phyloP scores from a whole-genome alignment of 2,113 vertebrate species.

The Megaceryle torquata region DNA sequence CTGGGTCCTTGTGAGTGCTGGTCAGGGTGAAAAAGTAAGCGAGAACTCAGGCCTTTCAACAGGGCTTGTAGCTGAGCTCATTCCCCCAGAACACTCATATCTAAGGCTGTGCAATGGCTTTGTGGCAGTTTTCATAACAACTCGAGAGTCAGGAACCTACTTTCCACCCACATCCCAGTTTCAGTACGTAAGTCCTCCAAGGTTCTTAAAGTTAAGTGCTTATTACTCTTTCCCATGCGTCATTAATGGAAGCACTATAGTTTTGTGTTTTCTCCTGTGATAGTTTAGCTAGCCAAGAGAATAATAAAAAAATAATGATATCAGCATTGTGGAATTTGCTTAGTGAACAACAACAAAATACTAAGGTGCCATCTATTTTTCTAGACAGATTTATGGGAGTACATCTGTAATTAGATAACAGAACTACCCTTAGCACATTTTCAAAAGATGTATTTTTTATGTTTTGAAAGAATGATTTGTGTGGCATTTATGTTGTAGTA shows the following conservation, averaged over 20 bases:
- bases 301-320: background rate
- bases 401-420: background rate
- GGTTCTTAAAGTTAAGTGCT: background rate
- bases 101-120: background rate
- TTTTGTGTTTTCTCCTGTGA: background rate
- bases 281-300: background rate
- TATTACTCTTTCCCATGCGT: background rate
- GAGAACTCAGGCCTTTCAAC: background rate
- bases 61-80: background rate
- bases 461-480: background rate
- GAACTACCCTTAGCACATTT: background rate
- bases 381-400: background rate
- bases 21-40: background rate
- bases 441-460: background rate
- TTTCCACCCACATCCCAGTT: background rate
- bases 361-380: background rate
- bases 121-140: background rate
- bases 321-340: background rate
- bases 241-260: background rate
- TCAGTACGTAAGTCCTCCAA: background rate
- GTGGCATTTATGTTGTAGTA: background rate
- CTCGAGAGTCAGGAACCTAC: background rate
- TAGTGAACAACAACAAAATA: background rate
- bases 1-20: background rate
- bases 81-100: background rate